Evolutionary conservation across 2,888 invertebrate genomes (phyloP), one percentile per base, ranked within the genome.

Genomic region (Caenorhabditis sinica): DNA sequence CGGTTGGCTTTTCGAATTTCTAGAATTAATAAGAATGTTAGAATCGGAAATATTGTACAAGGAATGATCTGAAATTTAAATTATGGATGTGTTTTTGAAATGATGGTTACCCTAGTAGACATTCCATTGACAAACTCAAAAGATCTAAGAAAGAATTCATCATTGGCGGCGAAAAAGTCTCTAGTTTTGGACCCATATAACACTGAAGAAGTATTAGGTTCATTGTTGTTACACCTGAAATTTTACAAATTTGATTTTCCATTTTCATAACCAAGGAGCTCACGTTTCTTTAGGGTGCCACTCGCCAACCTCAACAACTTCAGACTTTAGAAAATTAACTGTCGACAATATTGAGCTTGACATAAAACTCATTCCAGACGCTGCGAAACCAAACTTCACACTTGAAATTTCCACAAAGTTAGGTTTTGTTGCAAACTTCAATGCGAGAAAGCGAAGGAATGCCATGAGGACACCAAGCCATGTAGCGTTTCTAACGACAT

Each of bases 391-490:
- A 23, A 60, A 60, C 0, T 45, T 30, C 1, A 33, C 51, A 4
- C 20, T 17, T 0, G 45, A 40, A 2, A 69, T 11, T 25, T 43
- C 43, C 13, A 23, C 9, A 28, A 69, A 40, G 23, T 8, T 40
- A 20, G 23, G 60, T 45, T 17, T 60, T 1, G 60, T 15, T 1
- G 28, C 45, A 25, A 73, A 58, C 8, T 51, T n/a, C 2, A 73
- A 36, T 1, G 45, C 60, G 8, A 63, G 17, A 15, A 49, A 73
- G 0, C 73, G 61, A 6, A 73, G 20, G 9, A 61, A n/a, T 15
- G 73, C 73, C 73, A 73, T 73, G 6, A 60, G 20, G n/a, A 72
- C 60, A 1, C 72, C 51, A 1, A 72, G 72, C 72, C 72, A 72
- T 33, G 49, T 49, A 15, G 72, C 60, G 15, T 43, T 45, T 33